Percentiles rank a stretch among this genome's conserved stretches.
These are phyloP conservation scores for Leucoptera coffeella DNA, from an alignment of 2,888 invertebrate genomes.

Conservation along the genomic window DNA sequence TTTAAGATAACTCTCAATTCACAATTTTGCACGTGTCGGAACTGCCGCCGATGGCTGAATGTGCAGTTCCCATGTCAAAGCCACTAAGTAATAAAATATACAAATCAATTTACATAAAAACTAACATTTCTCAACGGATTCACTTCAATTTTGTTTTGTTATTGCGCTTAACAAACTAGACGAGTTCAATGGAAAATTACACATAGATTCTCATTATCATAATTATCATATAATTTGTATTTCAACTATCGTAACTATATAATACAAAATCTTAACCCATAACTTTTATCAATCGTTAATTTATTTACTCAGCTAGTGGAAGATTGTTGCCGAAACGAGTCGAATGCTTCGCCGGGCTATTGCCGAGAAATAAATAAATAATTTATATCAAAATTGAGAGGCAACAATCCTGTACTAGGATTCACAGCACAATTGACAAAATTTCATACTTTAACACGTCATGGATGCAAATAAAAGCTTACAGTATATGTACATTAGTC, in stretches of 20 bases:
- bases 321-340: no score
- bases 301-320: no score
- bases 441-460: conserved; percentile 48
- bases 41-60: no score
- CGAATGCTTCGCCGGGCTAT: conserved; percentile 20
- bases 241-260: conserved; percentile 52
- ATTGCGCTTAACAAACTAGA: conserved; percentile 32
- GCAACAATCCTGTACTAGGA: conserved; percentile 23
- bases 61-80: no score
- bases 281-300: conserved; percentile 39
- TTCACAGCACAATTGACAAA: conserved; percentile 53
- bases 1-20: no score
- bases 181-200: conserved; percentile 53
- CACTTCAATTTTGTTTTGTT: no score
- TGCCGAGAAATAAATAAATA: conserved; percentile 1
- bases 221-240: conserved; percentile 50
- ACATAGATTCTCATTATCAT: no score
- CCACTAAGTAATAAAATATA: no score
- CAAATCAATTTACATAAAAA: no score
- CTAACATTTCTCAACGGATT: no score
- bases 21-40: no score
- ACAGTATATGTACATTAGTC: conserved; percentile 20
- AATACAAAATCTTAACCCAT: conserved; percentile 48
- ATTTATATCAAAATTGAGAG: conserved; percentile 9
- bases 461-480: conserved; percentile 49